Percentiles rank a stretch among this genome's conserved stretches.
Conservation (phyloP, 2,888 invertebrate species). For the Lamellibrachia satsuma region DNA sequence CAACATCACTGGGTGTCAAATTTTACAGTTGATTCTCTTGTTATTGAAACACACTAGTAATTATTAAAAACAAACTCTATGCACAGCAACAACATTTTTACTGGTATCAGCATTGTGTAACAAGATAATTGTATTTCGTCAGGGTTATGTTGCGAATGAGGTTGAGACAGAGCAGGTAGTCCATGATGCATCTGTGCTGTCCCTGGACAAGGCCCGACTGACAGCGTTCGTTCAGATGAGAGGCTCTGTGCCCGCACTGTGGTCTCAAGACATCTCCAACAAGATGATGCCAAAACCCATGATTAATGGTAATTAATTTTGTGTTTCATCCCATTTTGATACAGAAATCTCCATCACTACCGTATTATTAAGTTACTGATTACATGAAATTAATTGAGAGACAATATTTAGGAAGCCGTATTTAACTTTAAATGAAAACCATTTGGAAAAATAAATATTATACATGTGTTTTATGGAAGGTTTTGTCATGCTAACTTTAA, state of each 20-base stretch:
- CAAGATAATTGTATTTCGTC: conserved; percentile 28
- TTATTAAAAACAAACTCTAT: too few relatives aligned
- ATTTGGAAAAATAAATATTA: too few relatives aligned
- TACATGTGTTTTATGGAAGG: neutral
- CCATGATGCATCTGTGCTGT: conserved; percentile 73
- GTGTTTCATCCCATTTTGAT: neutral
- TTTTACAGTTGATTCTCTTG: neutral
- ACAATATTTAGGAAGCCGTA: too few relatives aligned
- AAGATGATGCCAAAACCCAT: conserved; percentile 97
- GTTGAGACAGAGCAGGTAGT: conserved; percentile 97
- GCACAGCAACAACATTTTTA: neutral
- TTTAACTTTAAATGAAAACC: too few relatives aligned
- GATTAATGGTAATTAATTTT: conserved; percentile 70
- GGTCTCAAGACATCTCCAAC: conserved; percentile 95
- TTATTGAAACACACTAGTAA: neutral
- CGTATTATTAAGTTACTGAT: too few relatives aligned
- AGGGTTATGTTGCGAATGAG: conserved; percentile 97
- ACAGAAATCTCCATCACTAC: too few relatives aligned
- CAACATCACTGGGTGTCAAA: neutral
- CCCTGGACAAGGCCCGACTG: conserved; percentile 73
- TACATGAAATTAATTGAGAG: too few relatives aligned
- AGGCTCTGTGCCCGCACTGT: conserved; percentile 94
- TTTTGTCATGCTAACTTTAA: neutral
- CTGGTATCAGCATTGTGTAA: neutral
- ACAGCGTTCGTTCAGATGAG: conserved; percentile 97